These are phyloP conservation scores for Promerops cafer DNA, from an alignment of 2,113 vertebrate genomes.

Conservation along the genomic window DNA sequence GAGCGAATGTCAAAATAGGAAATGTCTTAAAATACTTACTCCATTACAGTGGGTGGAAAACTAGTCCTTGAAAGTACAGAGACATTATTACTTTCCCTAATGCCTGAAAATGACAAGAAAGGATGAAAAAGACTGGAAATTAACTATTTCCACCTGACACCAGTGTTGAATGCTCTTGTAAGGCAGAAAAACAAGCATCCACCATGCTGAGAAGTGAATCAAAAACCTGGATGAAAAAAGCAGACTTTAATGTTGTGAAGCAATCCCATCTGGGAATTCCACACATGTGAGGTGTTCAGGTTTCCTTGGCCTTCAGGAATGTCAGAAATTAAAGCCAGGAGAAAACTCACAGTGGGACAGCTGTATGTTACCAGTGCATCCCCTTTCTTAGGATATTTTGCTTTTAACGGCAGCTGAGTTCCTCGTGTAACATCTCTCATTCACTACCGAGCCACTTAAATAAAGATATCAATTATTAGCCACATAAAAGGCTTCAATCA, in stretches of 20 bases:
- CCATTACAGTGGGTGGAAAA: neutral
- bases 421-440: neutral
- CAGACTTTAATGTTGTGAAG: neutral
- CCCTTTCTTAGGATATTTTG: neutral
- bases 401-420: neutral
- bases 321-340: neutral
- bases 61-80: neutral
- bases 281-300: accelerated
- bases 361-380: neutral
- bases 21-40: neutral
- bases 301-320: neutral
- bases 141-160: neutral
- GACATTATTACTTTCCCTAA: neutral
- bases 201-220: neutral
- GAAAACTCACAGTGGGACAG: neutral
- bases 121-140: neutral
- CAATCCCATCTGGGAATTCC: neutral
- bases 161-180: neutral
- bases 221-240: neutral
- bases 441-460: neutral
- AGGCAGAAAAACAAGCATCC: neutral
- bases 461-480: neutral
- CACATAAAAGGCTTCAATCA: neutral
- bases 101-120: neutral
- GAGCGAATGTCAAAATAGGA: neutral